Evolutionary conservation across 2,888 invertebrate species (phyloP), one percentile per base, ranked within the genome.

Genomic region (Eulithis prunata): DNA sequence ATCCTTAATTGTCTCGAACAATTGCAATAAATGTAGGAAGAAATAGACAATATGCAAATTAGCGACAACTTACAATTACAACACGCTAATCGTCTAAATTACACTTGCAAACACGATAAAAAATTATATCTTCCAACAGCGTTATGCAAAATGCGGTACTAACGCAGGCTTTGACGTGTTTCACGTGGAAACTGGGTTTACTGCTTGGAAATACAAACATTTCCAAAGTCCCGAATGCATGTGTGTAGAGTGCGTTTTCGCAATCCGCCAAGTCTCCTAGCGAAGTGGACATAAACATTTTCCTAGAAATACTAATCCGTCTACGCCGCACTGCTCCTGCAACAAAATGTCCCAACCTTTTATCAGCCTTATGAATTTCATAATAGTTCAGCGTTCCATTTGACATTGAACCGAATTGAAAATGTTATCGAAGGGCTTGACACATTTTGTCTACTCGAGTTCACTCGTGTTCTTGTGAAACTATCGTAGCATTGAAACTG

Each of bases 401-500:
- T 87, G 89, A 89, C 91, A 91, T 91, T 91, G 91, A 87, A 89
- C 89, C 85, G 83, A 89, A 89, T 89, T 86, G 79, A 85, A 85
- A 80, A 79, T 57, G 84, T 89, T 90, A 91, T 91, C 89, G 82
- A 79, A 85, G 86, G 83, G 85, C 85, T 82, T 80, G 78, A 84
- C 85, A 81, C 78, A 78, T 82, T 41, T 84, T 81, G 84, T 84
- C 79, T 77, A 78, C 68, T 62, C 47, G 58, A 74, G 59, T 59
- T 59, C 72, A 71, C 75, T 73, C 80, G 73, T 74, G 73, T 68
- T 72, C 66, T 90, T 89, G 87, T 86, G 89, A 85, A 88, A 89
- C 78, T 73, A 73, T 74, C 66, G 67, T 79, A 74, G 74, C 81
- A 79, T 82, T 81, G 72, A 81, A 76, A 80, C 79, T 78, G 71